phyloP scores from a whole-genome alignment of 2,888 invertebrate genomes.

The Drosophila fulvimacula region DNA sequence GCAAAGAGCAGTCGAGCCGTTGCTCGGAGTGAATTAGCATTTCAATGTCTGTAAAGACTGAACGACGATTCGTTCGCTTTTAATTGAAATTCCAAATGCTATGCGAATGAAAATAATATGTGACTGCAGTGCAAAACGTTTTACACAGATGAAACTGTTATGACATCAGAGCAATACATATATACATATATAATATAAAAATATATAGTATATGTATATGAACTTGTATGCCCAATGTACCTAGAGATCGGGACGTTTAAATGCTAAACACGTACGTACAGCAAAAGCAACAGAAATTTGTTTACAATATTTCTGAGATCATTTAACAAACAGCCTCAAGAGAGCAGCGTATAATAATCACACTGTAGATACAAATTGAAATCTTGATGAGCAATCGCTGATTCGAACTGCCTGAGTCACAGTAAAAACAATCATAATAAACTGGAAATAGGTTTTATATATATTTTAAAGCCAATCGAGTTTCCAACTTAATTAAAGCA shows the following conservation, averaged over 20 bases:
- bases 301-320: slow-evolving; percentile 54
- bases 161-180: slow-evolving; percentile 37
- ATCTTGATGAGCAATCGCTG: slow-evolving; percentile 42
- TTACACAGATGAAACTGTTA: slow-evolving; percentile 42
- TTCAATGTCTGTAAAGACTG: slow-evolving; percentile 52
- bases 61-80: slow-evolving; percentile 26
- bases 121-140: slow-evolving; percentile 64
- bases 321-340: slow-evolving; percentile 10
- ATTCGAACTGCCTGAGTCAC: slow-evolving; percentile 29
- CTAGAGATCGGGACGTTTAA: slow-evolving; percentile 15
- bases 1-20: slow-evolving; percentile 11
- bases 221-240: slow-evolving; percentile 5
- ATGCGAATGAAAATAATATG: slow-evolving; percentile 49
- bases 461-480: background rate
- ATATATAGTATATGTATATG: background rate
- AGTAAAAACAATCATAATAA: background rate
- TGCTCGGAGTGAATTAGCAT: slow-evolving; percentile 48
- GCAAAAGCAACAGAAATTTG: slow-evolving; percentile 30
- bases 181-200: background rate
- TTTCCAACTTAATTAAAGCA: background rate
- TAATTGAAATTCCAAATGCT: slow-evolving; percentile 70
- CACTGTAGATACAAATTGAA: slow-evolving; percentile 12
- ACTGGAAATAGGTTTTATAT: background rate
- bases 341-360: slow-evolving; percentile 10
- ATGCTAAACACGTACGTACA: slow-evolving; percentile 32